These are phyloP conservation scores for Neogobius melanostomus DNA, from an alignment of 2,113 vertebrate genomes.

Conservation along the genomic window DNA sequence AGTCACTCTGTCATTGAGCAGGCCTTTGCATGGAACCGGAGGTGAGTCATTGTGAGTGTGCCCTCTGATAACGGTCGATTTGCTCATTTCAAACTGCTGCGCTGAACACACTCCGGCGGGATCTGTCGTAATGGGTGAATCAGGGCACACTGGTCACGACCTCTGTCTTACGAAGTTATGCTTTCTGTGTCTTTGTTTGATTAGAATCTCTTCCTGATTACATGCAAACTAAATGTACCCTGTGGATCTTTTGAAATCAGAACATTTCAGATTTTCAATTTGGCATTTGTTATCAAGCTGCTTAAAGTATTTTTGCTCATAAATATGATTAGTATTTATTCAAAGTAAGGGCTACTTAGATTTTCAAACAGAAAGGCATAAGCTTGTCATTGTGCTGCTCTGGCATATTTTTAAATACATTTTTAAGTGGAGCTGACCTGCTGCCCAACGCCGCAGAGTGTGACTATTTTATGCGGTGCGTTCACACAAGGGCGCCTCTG, in stretches of 20 bases:
- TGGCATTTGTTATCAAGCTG: too few relatives aligned
- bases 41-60: constrained; percentile 55
- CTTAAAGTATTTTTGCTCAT: too few relatives aligned
- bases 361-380: too few relatives aligned
- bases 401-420: too few relatives aligned
- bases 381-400: too few relatives aligned
- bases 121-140: constrained; percentile 4
- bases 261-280: neutral
- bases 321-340: too few relatives aligned
- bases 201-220: constrained; percentile 10
- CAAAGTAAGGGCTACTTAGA: too few relatives aligned
- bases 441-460: constrained; percentile 11
- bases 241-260: neutral
- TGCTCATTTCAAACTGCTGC: constrained; percentile 1
- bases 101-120: constrained; percentile 24
- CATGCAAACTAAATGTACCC: neutral
- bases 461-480: constrained; percentile 23
- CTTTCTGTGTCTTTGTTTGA: neutral
- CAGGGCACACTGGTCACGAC: neutral
- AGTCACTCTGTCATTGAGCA: constrained; percentile 31
- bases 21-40: constrained; percentile 49
- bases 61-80: constrained; percentile 41
- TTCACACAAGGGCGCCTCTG: constrained; percentile 24
- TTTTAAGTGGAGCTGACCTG: constrained; percentile 16
- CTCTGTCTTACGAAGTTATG: neutral